These are phyloP conservation scores for Agrenia bidenticulata DNA, from an alignment of 2,888 invertebrate genomes.

Conservation along the genomic window DNA sequence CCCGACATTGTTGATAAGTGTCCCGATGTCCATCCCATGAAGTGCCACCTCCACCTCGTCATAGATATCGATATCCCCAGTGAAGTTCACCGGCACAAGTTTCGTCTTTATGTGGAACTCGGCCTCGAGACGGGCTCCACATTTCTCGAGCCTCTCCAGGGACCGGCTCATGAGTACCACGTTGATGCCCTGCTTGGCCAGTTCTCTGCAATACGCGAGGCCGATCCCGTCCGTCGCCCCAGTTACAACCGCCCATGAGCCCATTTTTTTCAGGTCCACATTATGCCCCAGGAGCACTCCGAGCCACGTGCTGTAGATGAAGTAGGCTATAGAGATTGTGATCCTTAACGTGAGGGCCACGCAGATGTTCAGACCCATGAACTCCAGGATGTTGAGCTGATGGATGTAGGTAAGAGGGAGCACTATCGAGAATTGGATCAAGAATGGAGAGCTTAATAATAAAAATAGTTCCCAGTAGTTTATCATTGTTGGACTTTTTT, in stretches of 20 bases:
- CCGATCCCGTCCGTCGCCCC: constrained; percentile 90
- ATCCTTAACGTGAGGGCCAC: no score
- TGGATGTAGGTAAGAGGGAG: no score
- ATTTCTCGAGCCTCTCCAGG: constrained; percentile 68
- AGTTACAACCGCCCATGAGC: constrained; percentile 71
- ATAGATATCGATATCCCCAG: constrained; percentile 71
- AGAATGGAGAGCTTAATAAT: no score
- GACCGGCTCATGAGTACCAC: constrained; percentile 78
- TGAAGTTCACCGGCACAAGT: constrained; percentile 78
- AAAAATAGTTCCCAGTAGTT: no score
- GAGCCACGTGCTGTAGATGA: constrained; percentile 26
- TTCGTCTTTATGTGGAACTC: constrained; percentile 69
- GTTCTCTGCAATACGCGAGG: constrained; percentile 76
- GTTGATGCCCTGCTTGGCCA: constrained; percentile 75
- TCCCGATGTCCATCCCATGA: constrained; percentile 69
- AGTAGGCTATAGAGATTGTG: no score
- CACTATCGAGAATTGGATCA: no score
- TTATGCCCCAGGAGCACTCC: constrained; percentile 15
- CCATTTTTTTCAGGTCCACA: constrained; percentile 54
- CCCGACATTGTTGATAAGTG: constrained; percentile 65
- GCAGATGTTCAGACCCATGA: no score
- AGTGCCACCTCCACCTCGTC: constrained; percentile 66
- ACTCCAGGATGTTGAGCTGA: no score
- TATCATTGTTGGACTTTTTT: no score
- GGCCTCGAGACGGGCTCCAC: constrained; percentile 68